phyloP scores from a whole-genome alignment of 2,797 vertebrate genomes.

The Acanthurus tractus region DNA sequence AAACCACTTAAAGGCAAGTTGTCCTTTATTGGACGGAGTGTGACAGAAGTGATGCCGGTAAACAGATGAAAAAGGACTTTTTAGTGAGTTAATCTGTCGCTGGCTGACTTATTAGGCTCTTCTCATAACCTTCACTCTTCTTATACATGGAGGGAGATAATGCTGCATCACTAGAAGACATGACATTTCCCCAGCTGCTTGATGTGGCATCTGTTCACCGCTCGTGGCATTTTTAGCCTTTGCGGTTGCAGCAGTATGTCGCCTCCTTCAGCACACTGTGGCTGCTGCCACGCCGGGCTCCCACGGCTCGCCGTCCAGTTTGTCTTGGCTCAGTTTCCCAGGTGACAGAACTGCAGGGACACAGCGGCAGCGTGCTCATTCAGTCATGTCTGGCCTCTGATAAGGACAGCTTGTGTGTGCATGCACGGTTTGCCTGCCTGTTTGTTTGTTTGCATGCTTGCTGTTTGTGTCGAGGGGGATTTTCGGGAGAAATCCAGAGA shows the following conservation, averaged over 20 bases:
- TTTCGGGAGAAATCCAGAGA: conserved; percentile 49
- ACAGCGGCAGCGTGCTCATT: conserved; percentile 21
- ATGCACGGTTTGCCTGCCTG: conserved; percentile 46
- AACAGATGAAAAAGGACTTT: neutral
- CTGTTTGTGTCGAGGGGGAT: conserved; percentile 47
- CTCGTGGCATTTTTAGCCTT: conserved; percentile 63
- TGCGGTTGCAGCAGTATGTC: conserved; percentile 44
- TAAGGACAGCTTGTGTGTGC: conserved; percentile 66
- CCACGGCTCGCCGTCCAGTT: conserved; percentile 49
- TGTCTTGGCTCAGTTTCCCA: conserved; percentile 64
- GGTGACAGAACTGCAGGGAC: conserved; percentile 52
- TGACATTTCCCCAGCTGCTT: conserved; percentile 66
- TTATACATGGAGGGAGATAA: conserved; percentile 29
- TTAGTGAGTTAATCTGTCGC: conserved; percentile 16
- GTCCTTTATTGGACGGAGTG: neutral
- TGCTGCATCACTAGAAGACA: conserved; percentile 46
- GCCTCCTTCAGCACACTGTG: conserved; percentile 32
- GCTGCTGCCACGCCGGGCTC: conserved; percentile 6
- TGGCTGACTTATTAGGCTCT: conserved; percentile 46
- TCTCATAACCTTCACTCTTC: conserved; percentile 56
- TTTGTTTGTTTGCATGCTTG: conserved; percentile 57
- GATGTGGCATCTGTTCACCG: conserved; percentile 56
- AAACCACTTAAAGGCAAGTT: neutral
- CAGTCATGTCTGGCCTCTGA: conserved; percentile 63
- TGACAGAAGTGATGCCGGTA: conserved; percentile 16